Percentiles rank a stretch among this genome's conserved stretches.
phyloP scores from a whole-genome alignment of 2,888 invertebrate species.

The Pocota personata region DNA sequence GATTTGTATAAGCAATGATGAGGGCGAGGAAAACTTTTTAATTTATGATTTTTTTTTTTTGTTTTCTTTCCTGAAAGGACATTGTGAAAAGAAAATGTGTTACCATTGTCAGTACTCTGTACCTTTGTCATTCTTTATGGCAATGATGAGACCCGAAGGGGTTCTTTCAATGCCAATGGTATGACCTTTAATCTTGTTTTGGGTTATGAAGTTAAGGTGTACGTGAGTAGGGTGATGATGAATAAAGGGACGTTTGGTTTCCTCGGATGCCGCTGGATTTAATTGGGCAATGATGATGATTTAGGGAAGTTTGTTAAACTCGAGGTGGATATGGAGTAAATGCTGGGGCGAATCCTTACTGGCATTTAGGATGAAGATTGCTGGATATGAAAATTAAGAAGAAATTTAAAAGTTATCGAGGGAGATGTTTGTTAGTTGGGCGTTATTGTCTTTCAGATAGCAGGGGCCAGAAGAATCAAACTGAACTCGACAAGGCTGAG shows the following conservation, averaged over 20 bases:
- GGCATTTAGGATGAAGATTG: too few species aligned
- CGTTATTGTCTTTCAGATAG: too few species aligned
- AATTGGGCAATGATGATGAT: conserved; percentile 1
- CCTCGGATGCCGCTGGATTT: background rate
- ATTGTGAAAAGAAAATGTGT: conserved; percentile 13
- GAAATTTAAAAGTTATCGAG: too few species aligned
- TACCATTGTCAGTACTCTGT: background rate
- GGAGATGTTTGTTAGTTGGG: too few species aligned
- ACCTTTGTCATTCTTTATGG: conserved; percentile 30
- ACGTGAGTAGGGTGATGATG: background rate
- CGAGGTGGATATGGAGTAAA: too few species aligned
- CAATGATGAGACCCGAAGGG: conserved; percentile 8
- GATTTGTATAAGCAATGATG: too few species aligned
- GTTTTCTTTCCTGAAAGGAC: conserved; percentile 11
- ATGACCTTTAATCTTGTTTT: conserved; percentile 46
- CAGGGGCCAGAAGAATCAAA: too few species aligned
- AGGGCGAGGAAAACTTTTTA: conserved; percentile 18
- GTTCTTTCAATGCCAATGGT: background rate
- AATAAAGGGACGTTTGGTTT: background rate
- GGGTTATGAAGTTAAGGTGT: conserved; percentile 21
- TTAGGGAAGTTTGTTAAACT: background rate
- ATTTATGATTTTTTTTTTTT: conserved; percentile 33
- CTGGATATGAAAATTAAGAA: too few species aligned
- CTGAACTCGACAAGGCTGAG: too few species aligned
- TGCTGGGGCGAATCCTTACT: too few species aligned